Evolutionary conservation across 2,113 vertebrate species (phyloP).

Genomic region (Epinephelus moara): DNA sequence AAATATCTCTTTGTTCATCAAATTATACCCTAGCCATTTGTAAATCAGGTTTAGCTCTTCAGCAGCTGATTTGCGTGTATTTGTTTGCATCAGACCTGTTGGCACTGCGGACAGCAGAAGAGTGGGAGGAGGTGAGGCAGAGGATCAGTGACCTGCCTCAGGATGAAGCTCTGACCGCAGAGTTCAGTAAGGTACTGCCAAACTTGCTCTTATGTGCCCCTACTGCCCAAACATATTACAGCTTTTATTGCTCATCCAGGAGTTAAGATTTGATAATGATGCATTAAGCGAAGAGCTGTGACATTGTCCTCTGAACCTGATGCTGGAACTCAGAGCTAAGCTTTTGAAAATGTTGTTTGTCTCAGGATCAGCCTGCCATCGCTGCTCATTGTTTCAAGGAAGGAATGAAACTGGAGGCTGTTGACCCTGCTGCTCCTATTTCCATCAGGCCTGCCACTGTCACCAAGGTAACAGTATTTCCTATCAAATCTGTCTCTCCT

Average conservation of each 20-base stretch:
- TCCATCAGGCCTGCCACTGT: slow-evolving; percentile 94
- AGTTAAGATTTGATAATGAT: slow-evolving; percentile 4
- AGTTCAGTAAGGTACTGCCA: slow-evolving; percentile 90
- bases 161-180: slow-evolving; percentile 89
- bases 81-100: slow-evolving; percentile 86
- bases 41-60: slow-evolving; percentile 3
- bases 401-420: slow-evolving; percentile 97
- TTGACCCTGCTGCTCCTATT: slow-evolving; percentile 92
- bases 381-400: slow-evolving; percentile 90
- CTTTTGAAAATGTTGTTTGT: slow-evolving; percentile 55
- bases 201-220: not conserved
- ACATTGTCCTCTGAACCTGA: not conserved
- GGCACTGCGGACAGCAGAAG: slow-evolving; percentile 87
- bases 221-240: not conserved
- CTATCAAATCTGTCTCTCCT: slow-evolving; percentile 32
- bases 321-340: not conserved
- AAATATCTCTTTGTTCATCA: not conserved
- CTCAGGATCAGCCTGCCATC: slow-evolving; percentile 91
- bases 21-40: slow-evolving; percentile 1
- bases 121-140: slow-evolving; percentile 92
- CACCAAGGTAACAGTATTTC: slow-evolving; percentile 88
- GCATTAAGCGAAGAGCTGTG: not conserved
- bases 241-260: not conserved
- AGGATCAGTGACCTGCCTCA: slow-evolving; percentile 88
- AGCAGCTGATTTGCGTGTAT: slow-evolving; percentile 46